Percentiles rank a stretch among this genome's conserved stretches.
phyloP scores from a whole-genome alignment of 92 coral and sea anemone species.

The Phenganax subtilis region DNA sequence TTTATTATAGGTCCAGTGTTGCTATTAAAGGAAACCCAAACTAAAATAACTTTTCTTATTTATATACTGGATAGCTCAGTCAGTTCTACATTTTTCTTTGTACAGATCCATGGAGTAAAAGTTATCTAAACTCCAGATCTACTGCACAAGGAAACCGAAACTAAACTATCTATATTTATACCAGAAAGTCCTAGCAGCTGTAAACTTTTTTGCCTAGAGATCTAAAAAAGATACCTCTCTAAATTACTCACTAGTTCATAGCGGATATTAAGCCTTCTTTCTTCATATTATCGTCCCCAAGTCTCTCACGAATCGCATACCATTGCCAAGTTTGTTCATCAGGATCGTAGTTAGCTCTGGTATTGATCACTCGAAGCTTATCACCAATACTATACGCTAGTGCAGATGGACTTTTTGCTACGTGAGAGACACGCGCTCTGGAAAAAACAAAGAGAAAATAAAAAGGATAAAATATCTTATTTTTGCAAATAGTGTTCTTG shows the following conservation, averaged over 20 bases:
- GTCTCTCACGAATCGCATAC: conserved; percentile 87
- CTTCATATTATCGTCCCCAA: conserved; percentile 63
- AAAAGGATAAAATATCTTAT: too few species aligned
- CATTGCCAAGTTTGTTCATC: conserved; percentile 86
- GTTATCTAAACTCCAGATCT: too few species aligned
- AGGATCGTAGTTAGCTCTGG: conserved; percentile 91
- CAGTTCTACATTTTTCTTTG: too few species aligned
- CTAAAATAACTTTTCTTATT: too few species aligned
- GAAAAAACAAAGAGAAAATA: too few species aligned
- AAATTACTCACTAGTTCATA: conserved; percentile 74
- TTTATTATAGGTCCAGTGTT: too few species aligned
- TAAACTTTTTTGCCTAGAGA: background rate
- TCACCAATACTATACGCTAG: conserved; percentile 83
- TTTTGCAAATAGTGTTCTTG: too few species aligned
- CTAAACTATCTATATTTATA: too few species aligned
- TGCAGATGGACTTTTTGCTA: conserved; percentile 79
- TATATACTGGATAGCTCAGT: too few species aligned
- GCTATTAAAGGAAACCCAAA: too few species aligned
- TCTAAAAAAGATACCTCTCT: background rate
- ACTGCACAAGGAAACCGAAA: too few species aligned
- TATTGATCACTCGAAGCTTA: conserved; percentile 86
- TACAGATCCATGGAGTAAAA: too few species aligned
- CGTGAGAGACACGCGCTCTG: conserved; percentile 76
- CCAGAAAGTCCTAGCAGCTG: background rate
- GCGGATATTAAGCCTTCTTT: conserved; percentile 91